Evolutionary conservation across 2,888 invertebrate genomes (phyloP).

Genomic region (Dysmachus trigonus): DNA sequence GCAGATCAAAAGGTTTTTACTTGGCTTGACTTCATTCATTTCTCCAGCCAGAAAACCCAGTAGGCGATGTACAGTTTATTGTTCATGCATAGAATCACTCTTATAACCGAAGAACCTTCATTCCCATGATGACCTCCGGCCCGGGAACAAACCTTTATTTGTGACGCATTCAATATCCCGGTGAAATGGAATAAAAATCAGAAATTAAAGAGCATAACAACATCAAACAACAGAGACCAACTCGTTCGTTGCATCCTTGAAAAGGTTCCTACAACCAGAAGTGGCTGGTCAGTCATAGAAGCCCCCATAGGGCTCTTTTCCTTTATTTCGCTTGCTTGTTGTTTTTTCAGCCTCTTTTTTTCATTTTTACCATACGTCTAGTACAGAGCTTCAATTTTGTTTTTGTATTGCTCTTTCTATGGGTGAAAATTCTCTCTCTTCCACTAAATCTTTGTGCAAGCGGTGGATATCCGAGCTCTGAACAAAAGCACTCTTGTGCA

Average conservation of each 20-base stretch:
- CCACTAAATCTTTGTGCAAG: not conserved
- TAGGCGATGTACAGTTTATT: not conserved
- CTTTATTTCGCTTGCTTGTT: not conserved
- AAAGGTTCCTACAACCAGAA: not conserved
- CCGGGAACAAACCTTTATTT: not conserved
- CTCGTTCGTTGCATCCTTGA: constrained; percentile 4
- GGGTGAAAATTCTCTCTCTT: not conserved
- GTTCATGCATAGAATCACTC: not conserved
- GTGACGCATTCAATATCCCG: not conserved
- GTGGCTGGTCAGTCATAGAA: not conserved
- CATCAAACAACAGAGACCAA: constrained; percentile 17
- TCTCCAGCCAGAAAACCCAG: not conserved
- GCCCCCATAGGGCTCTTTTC: not conserved
- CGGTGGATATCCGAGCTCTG: not conserved
- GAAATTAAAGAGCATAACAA: constrained; percentile 21
- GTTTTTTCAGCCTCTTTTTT: not conserved
- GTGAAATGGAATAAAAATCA: not conserved
- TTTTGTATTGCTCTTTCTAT: constrained; percentile 2
- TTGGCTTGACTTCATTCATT: not conserved
- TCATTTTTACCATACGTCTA: not conserved
- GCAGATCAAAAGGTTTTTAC: not conserved
- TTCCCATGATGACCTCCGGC: not conserved
- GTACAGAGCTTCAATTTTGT: not conserved
- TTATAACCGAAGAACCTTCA: not conserved
- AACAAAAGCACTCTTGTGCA: constrained; percentile 18